Conservation (phyloP, 1,140 invertebrate species). For the Heliconius himera region DNA sequence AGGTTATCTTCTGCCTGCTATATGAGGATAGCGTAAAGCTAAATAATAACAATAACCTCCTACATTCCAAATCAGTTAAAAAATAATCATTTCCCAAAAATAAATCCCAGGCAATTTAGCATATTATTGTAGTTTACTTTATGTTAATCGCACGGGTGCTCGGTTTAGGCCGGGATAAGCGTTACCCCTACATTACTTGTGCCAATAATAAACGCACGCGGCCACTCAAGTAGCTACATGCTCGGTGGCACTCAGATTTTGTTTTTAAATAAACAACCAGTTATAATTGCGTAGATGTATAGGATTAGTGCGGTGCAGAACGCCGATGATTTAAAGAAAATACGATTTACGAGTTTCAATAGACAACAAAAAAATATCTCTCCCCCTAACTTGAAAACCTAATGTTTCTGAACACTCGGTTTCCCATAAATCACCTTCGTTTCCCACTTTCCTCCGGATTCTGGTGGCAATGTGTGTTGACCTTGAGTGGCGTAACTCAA, state of each 20-base stretch:
- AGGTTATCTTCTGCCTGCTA: too few relatives aligned
- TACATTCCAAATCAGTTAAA: neutral
- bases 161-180: neutral
- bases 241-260: neutral
- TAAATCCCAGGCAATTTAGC: neutral
- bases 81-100: neutral
- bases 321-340: neutral
- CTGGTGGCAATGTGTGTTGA: too few relatives aligned
- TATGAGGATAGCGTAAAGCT: too few relatives aligned
- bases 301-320: neutral
- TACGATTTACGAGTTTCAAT: neutral
- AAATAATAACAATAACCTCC: neutral
- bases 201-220: slow-evolving; percentile 6
- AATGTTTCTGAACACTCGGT: too few relatives aligned
- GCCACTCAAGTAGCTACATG: neutral
- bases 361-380: too few relatives aligned
- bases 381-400: too few relatives aligned
- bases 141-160: neutral
- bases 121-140: neutral
- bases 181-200: neutral
- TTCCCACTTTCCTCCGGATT: too few relatives aligned
- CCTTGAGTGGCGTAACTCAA: too few relatives aligned
- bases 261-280: neutral
- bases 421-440: too few relatives aligned
- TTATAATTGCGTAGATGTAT: neutral